These are phyloP conservation scores for Ganaspis brasiliensis DNA, from an alignment of 2,888 invertebrate genomes.

Conservation along the genomic window DNA sequence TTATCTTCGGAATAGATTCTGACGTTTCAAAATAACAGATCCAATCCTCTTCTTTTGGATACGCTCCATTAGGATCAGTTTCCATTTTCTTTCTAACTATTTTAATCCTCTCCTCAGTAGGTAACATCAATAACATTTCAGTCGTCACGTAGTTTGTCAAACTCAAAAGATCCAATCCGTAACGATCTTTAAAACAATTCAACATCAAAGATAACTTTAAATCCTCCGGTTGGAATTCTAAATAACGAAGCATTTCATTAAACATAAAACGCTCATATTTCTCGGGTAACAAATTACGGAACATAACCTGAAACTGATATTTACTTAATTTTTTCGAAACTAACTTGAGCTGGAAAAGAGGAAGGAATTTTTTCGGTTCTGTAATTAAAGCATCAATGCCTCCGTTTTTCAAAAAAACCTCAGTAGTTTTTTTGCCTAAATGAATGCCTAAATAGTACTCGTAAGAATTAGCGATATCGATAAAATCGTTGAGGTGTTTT, in stretches of 20 bases:
- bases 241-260: slow-evolving; percentile 50
- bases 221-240: slow-evolving; percentile 66
- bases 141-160: slow-evolving; percentile 54
- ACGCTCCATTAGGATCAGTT: slow-evolving; percentile 25
- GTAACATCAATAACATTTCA: slow-evolving; percentile 63
- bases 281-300: slow-evolving; percentile 62
- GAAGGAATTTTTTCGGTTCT: slow-evolving; percentile 63
- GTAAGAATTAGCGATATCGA: slow-evolving; percentile 55
- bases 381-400: slow-evolving; percentile 61
- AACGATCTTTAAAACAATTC: slow-evolving; percentile 64
- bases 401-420: slow-evolving; percentile 66
- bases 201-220: slow-evolving; percentile 60
- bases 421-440: slow-evolving; percentile 65
- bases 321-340: slow-evolving; percentile 58
- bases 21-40: slow-evolving; percentile 67
- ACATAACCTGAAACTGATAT: slow-evolving; percentile 66
- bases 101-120: slow-evolving; percentile 64
- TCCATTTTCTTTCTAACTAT: slow-evolving; percentile 67
- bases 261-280: slow-evolving; percentile 49
- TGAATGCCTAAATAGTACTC: slow-evolving; percentile 5
- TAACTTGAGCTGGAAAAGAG: slow-evolving; percentile 63
- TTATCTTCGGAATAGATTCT: slow-evolving; percentile 67
- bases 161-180: slow-evolving; percentile 61
- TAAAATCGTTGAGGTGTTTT: slow-evolving; percentile 64
- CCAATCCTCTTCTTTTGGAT: slow-evolving; percentile 60